phyloP scores from a whole-genome alignment of 2,113 vertebrate species.

The Mormyrus lacerda region DNA sequence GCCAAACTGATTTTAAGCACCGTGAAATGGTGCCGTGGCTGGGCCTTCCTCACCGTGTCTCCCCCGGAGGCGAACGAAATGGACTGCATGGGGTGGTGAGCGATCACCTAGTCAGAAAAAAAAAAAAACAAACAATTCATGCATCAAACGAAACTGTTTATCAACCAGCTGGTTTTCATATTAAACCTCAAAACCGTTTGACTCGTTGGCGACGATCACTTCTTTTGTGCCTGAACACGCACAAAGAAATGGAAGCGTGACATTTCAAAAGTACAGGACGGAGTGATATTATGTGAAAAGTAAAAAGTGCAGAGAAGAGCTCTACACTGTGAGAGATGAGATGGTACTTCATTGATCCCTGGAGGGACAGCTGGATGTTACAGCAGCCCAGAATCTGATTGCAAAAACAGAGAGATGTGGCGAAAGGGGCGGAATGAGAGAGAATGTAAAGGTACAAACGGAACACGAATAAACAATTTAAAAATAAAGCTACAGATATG shows the following conservation, averaged over 20 bases:
- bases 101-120: slow-evolving; percentile 65
- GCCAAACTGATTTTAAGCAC: background rate
- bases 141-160: background rate
- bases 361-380: background rate
- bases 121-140: background rate
- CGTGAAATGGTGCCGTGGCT: background rate
- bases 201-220: background rate
- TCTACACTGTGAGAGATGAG: background rate
- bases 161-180: background rate
- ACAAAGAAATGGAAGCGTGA: background rate
- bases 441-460: background rate
- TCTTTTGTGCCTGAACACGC: background rate
- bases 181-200: background rate
- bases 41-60: slow-evolving; percentile 59
- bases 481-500: background rate
- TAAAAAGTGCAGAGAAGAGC: background rate
- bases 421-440: background rate
- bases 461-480: background rate
- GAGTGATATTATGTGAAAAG: background rate
- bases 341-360: background rate
- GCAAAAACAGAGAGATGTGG: background rate
- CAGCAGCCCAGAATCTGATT: background rate
- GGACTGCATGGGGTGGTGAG: slow-evolving; percentile 80
- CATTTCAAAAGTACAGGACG: background rate
- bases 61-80: slow-evolving; percentile 83